Base-by-base conservation (phyloP, 2,113 vertebrate genomes). In the Melanocharis versteri region DNA sequence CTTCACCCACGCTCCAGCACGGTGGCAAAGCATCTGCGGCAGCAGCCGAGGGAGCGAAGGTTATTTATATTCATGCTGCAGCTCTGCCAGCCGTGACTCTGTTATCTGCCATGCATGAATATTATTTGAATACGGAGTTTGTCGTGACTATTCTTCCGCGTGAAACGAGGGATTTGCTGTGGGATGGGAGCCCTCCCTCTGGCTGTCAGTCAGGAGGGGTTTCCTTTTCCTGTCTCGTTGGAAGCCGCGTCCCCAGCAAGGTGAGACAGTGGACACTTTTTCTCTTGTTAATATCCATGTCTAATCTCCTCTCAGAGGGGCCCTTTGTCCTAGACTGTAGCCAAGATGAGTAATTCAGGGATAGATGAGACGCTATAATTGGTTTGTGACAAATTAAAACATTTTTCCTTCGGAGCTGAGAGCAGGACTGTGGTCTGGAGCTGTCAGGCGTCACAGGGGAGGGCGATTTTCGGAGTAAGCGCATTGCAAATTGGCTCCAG, bases 361-460 rank as follows among this genome's bases (percentile, higher is more conserved):
- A 96, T 92, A 95, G 93, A 96, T 96, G 96, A 96, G 96, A 96
- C 96, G 96, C 96, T 97, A 93, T 97, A 97, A 97, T 96, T 97
- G 96, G 96, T 96, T 96, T 96, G 96, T 97, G 96, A 96, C 96
- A 97, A 97, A 97, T 97, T 96, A 97, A 94, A 96, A 90, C 96
- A 89, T 96, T 96, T 96, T 97, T 97, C 83, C 96, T 94, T 96
- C 7, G 26, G 92, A 97, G 94, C 92, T 92, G 71, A 68, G 96
- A 95, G 96, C 94, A 95, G 96, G 96, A 96, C 96, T 93, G 96
- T 96, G 93, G 96, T 96, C 95, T 96, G 96, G 96, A 95, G 90
- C 96, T 97, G 96, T 95, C 96, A 96, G 16, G 86, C 92, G 5
- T 94, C 96, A 83, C 88, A 90, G 85, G 96, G 94, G 96, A 95